Evolutionary conservation across 2,888 invertebrate genomes (phyloP).

Genomic region (Caenorhabditis sp.): DNA sequence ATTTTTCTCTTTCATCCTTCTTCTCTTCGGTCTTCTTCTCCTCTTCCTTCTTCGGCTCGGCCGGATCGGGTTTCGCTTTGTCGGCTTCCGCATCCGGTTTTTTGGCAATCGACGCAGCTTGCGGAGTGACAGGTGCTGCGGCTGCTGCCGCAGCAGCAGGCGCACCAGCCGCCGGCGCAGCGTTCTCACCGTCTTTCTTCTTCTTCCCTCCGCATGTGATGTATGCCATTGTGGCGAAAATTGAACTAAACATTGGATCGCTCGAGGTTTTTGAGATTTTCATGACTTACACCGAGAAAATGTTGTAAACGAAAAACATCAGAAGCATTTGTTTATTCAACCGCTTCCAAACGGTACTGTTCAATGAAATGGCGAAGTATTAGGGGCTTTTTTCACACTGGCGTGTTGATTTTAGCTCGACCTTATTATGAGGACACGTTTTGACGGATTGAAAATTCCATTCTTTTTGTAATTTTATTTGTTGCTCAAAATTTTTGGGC

Average conservation of each 20-base stretch:
- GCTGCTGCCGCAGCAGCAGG: background rate
- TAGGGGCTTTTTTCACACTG: background rate
- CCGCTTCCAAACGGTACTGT: too few species aligned
- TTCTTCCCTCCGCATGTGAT: background rate
- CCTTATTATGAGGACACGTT: too few species aligned
- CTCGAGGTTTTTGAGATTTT: too few species aligned
- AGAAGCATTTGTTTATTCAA: background rate
- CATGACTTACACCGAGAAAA: background rate
- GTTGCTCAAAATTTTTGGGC: too few species aligned
- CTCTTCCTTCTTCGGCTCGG: background rate
- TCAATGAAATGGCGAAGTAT: background rate
- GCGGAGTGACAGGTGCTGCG: too few species aligned
- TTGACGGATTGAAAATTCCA: background rate
- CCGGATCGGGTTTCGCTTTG: background rate
- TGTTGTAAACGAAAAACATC: conserved; percentile 5
- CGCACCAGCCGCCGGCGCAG: too few species aligned
- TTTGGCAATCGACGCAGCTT: background rate
- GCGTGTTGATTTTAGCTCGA: too few species aligned
- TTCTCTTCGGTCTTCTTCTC: background rate
- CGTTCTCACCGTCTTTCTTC: background rate
- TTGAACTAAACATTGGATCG: background rate
- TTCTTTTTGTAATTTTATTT: too few species aligned
- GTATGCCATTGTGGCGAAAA: background rate
- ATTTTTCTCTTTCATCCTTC: background rate
- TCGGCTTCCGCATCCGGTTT: background rate